These are phyloP conservation scores for Laothoe populi DNA, from an alignment of 2,888 invertebrate genomes.

Conservation along the genomic window DNA sequence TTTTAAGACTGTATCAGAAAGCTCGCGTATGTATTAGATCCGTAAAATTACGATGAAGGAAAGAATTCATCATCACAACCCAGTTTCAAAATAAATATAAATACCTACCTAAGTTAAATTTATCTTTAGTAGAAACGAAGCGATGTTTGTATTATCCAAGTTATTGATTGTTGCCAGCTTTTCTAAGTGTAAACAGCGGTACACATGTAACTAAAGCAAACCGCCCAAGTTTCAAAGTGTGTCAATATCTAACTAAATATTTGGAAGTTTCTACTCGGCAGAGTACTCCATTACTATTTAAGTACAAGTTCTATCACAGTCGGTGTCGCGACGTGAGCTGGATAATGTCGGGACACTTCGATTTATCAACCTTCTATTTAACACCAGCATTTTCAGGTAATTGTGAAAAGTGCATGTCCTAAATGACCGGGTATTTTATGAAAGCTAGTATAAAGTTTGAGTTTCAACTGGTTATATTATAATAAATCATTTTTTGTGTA, in stretches of 20 bases:
- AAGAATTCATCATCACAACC: constrained; percentile 4
- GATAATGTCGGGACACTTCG: constrained; percentile 5
- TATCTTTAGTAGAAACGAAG: background rate
- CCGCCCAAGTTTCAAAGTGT: constrained; percentile 40
- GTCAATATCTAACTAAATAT: constrained; percentile 47
- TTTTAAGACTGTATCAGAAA: too few relatives aligned
- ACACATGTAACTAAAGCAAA: constrained; percentile 23
- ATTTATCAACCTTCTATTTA: constrained; percentile 16
- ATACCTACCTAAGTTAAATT: background rate
- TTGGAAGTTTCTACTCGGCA: constrained; percentile 48
- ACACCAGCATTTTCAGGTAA: background rate
- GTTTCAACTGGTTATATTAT: too few relatives aligned
- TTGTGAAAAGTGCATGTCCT: background rate
- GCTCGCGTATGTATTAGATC: too few relatives aligned
- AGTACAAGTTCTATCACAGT: constrained; percentile 31
- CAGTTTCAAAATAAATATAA: background rate
- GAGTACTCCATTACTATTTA: constrained; percentile 47
- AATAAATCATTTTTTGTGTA: too few relatives aligned
- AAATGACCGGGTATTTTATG: background rate
- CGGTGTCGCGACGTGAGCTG: constrained; percentile 10
- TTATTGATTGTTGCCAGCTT: constrained; percentile 18
- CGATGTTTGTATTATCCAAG: background rate
- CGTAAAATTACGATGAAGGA: too few relatives aligned
- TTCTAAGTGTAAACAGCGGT: constrained; percentile 24
- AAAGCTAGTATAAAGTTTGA: too few relatives aligned